phyloP scores from a whole-genome alignment of 2,888 invertebrate genomes.

The Chouioia cunea region DNA sequence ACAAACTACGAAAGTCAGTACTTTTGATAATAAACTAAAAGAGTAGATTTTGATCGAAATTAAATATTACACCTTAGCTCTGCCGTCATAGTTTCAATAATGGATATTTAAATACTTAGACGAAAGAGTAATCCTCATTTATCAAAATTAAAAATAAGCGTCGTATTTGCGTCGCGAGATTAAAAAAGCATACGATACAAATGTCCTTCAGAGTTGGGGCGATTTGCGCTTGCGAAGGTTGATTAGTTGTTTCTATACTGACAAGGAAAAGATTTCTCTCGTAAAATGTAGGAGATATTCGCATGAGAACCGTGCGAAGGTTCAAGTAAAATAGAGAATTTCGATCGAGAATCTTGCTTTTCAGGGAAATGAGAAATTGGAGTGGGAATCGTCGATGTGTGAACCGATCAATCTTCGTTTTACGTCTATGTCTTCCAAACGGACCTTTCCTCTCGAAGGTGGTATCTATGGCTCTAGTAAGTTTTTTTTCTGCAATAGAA shows the following conservation, averaged over 20 bases:
- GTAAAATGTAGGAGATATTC: conserved; percentile 22
- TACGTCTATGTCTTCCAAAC: conserved; percentile 1
- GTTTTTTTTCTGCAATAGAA: conserved; percentile 18
- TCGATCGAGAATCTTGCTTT: neutral
- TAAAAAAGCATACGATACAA: too few species aligned
- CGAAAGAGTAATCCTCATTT: neutral
- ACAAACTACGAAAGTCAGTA: too few species aligned
- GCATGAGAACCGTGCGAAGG: conserved; percentile 1
- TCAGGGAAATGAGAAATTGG: neutral
- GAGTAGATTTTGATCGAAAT: too few species aligned
- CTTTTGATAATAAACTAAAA: too few species aligned
- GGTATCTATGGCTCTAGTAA: neutral
- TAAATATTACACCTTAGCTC: too few species aligned
- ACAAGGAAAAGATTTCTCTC: conserved; percentile 1
- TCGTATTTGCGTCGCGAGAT: too few species aligned
- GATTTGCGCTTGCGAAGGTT: neutral
- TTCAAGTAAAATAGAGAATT: neutral
- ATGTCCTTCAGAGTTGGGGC: neutral
- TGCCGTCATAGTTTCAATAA: too few species aligned
- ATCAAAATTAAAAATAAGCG: neutral
- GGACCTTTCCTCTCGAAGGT: too few species aligned
- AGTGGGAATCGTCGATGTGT: neutral
- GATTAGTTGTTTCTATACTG: conserved; percentile 9
- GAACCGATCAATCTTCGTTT: conserved; percentile 34
- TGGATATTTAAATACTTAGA: conserved; percentile 15